A percentile compares a stretch with the other conserved stretches of the same genome.
Evolutionary conservation across 2,113 vertebrate species (phyloP).

Genomic region (Telmatochromis sp.): DNA sequence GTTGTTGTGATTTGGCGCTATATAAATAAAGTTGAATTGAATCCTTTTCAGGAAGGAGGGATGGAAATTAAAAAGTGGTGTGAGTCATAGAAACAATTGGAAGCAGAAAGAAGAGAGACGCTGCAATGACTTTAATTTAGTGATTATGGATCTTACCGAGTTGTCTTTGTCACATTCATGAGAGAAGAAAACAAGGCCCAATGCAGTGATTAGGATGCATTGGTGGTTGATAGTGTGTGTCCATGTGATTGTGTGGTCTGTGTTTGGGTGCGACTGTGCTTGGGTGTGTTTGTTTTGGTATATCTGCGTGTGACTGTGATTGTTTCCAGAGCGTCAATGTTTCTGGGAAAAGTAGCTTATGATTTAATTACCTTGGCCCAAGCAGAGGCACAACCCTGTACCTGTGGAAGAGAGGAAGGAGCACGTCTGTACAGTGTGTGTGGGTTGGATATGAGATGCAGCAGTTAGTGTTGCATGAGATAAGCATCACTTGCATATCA

Average conservation of each 20-base stretch:
- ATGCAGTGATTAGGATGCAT: constrained; percentile 55
- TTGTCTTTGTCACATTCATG: neutral
- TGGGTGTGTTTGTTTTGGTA: neutral
- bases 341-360: constrained; percentile 41
- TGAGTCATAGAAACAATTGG: neutral
- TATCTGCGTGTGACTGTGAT: neutral
- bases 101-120: neutral
- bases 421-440: neutral
- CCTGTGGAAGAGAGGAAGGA: neutral
- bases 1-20: neutral
- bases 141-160: constrained; percentile 34
- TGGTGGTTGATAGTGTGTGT: neutral
- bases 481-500: neutral
- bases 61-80: neutral
- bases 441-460: neutral
- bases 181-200: constrained; percentile 26
- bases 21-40: neutral
- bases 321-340: neutral
- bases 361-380: constrained; percentile 54
- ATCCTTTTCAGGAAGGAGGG: neutral
- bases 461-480: neutral
- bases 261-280: neutral
- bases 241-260: neutral
- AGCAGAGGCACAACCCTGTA: constrained; percentile 36
- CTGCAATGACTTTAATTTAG: constrained; percentile 25